These are phyloP conservation scores for Chesias legatella DNA, from an alignment of 2,888 invertebrate genomes.

Conservation along the genomic window DNA sequence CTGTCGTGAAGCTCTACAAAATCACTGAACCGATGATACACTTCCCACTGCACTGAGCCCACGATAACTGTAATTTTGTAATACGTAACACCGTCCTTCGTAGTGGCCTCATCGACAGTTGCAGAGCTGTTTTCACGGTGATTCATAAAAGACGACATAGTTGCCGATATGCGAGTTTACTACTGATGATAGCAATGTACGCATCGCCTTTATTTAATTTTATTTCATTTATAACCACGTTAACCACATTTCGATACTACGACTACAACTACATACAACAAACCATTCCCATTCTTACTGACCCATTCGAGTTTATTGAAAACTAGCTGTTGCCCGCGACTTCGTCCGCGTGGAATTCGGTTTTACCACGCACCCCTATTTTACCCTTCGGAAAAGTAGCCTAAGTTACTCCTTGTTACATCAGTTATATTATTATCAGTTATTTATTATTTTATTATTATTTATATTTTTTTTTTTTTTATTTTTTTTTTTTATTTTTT, in stretches of 20 bases:
- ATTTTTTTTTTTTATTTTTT: no score
- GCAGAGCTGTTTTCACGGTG: slow-evolving; percentile 84
- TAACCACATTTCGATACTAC: no score
- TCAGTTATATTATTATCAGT: no score
- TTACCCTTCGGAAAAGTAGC: no score
- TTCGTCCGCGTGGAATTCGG: no score
- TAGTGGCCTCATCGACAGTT: slow-evolving; percentile 83
- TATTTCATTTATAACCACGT: slow-evolving; percentile 2
- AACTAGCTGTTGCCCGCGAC: no score
- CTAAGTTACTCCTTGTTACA: no score
- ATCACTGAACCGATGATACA: slow-evolving; percentile 93
- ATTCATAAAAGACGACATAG: slow-evolving; percentile 88
- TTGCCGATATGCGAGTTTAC: slow-evolving; percentile 8
- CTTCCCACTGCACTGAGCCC: slow-evolving; percentile 88
- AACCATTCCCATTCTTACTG: no score
- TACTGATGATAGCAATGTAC: slow-evolving; percentile 1
- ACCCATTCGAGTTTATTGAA: no score
- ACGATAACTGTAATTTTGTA: slow-evolving; percentile 87
- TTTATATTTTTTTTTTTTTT: no score
- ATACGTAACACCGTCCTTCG: slow-evolving; percentile 84
- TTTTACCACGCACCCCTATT: no score
- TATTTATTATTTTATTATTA: no score
- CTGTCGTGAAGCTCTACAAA: slow-evolving; percentile 93
- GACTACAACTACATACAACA: slow-evolving; percentile 1
- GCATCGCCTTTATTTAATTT: background rate